Conservation (phyloP, 2,797 vertebrate species). For the Lateolabrax maculatus region DNA sequence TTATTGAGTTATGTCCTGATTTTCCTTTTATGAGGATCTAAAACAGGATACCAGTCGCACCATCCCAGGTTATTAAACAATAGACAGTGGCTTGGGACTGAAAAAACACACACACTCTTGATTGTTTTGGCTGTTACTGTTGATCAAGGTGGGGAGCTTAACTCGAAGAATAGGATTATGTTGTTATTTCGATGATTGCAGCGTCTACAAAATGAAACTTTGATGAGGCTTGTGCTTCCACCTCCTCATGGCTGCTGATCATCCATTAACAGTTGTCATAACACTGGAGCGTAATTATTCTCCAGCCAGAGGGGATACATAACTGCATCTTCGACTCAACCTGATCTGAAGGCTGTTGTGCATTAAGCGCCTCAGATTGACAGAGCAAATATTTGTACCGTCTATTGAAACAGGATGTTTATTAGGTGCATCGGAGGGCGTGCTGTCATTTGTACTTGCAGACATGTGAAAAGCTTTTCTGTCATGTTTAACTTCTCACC, state of each 20-base stretch:
- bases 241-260: constrained; percentile 41
- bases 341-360: constrained; percentile 30
- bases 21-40: constrained; percentile 69
- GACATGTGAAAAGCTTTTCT: constrained; percentile 34
- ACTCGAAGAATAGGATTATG: constrained; percentile 36
- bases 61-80: constrained; percentile 56
- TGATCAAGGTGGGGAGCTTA: constrained; percentile 40
- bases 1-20: constrained; percentile 72
- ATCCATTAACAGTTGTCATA: constrained; percentile 62
- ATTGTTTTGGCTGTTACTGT: constrained; percentile 49
- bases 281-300: constrained; percentile 43
- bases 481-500: constrained; percentile 37
- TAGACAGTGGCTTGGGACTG: constrained; percentile 20
- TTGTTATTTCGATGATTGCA: constrained; percentile 46
- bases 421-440: constrained; percentile 41
- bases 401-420: constrained; percentile 52
- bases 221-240: constrained; percentile 48
- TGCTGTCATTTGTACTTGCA: constrained; percentile 40
- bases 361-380: constrained; percentile 34
- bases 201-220: constrained; percentile 57
- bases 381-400: constrained; percentile 55
- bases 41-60: constrained; percentile 45
- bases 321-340: constrained; percentile 34
- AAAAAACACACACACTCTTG: neutral
- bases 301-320: constrained; percentile 27